phyloP scores from a whole-genome alignment of 2,113 vertebrate genomes.

The Furnarius figulus region DNA sequence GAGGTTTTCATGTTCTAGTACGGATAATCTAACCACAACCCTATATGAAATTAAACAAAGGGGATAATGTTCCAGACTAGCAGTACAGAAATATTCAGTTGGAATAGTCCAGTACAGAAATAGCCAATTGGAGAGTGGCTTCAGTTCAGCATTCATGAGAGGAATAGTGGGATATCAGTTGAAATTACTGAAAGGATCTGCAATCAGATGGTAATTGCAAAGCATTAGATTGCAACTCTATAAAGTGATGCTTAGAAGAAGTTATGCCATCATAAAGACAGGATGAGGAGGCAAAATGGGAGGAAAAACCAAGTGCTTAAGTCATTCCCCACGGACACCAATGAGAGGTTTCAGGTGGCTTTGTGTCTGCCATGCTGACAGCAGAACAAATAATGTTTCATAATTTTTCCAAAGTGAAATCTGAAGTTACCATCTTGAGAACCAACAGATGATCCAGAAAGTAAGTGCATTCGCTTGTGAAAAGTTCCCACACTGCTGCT shows the following conservation, averaged over 20 bases:
- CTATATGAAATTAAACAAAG: background rate
- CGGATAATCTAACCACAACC: background rate
- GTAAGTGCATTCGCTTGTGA: constrained; percentile 91
- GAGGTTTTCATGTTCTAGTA: background rate
- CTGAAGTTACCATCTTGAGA: constrained; percentile 84
- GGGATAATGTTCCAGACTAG: background rate
- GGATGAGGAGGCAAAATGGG: background rate
- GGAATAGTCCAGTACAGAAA: background rate
- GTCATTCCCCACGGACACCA: background rate
- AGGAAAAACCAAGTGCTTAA: background rate
- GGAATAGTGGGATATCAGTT: background rate
- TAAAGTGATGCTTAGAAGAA: background rate
- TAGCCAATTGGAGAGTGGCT: background rate
- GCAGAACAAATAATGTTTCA: background rate
- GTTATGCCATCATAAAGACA: background rate
- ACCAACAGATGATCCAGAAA: constrained; percentile 93
- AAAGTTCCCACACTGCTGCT: constrained; percentile 89
- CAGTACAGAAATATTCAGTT: background rate
- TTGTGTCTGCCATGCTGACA: background rate
- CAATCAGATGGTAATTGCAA: background rate
- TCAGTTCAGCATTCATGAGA: background rate
- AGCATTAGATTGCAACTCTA: background rate
- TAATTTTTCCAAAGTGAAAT: background rate
- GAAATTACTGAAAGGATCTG: background rate
- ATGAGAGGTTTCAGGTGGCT: background rate